These are phyloP conservation scores for Ptiloglossa arizonensis DNA, from an alignment of 1,140 invertebrate species.

Conservation along the genomic window DNA sequence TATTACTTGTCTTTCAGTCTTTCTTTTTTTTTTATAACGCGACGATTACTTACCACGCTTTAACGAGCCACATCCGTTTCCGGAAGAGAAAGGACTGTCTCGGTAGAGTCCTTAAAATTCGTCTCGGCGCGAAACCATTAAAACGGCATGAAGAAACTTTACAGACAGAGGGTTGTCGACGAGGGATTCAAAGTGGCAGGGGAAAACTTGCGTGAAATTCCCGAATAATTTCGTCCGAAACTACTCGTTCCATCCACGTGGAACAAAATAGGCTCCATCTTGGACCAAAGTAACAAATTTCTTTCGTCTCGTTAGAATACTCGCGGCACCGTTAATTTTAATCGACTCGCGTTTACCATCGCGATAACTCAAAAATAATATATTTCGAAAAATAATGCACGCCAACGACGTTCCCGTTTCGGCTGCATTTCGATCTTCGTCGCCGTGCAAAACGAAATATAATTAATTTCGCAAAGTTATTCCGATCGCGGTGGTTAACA, in stretches of 20 bases:
- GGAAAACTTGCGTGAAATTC: not conserved
- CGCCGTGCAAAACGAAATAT: too few relatives aligned
- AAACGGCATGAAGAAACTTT: conserved; percentile 39
- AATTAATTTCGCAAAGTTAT: too few relatives aligned
- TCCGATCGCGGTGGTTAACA: too few relatives aligned
- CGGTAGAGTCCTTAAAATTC: conserved; percentile 1
- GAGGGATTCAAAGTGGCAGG: not conserved
- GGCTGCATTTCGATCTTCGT: too few relatives aligned
- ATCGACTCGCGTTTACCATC: too few relatives aligned
- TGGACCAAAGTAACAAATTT: not conserved
- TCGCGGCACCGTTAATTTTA: too few relatives aligned
- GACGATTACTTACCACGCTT: not conserved
- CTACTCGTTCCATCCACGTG: too few relatives aligned
- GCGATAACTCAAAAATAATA: too few relatives aligned
- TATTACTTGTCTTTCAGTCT: not conserved
- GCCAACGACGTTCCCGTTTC: too few relatives aligned
- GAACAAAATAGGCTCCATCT: too few relatives aligned
- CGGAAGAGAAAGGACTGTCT: not conserved
- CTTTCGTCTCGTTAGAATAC: too few relatives aligned
- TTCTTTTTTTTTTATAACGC: not conserved
- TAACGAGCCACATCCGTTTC: conserved; percentile 11
- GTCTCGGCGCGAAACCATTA: not conserved
- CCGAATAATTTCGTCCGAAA: not conserved
- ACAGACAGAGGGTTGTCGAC: conserved; percentile 5
- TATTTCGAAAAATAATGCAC: too few relatives aligned